Conservation (phyloP, 2,888 invertebrate species). For the Eucera pruinosa region DNA sequence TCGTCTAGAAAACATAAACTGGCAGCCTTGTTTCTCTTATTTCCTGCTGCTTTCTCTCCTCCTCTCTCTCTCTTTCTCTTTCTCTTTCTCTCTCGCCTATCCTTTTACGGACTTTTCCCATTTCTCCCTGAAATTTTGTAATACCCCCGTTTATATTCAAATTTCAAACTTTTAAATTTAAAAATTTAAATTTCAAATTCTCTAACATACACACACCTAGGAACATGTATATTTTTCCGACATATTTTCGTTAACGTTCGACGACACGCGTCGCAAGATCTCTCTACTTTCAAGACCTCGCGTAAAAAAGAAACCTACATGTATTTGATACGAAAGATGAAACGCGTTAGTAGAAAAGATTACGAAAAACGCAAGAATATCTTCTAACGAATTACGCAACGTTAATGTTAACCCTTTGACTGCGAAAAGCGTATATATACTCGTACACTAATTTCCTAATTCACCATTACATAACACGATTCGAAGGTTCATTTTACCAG, state of each 20-base stretch:
- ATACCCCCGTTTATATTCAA: too few species aligned
- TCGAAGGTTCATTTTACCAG: too few species aligned
- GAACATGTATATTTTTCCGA: neutral
- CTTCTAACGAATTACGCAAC: slow-evolving; percentile 22
- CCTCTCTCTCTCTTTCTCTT: too few species aligned
- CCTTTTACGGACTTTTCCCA: neutral
- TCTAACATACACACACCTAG: neutral
- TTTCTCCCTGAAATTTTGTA: neutral
- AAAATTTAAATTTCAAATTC: neutral
- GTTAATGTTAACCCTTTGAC: too few species aligned
- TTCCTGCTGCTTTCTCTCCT: neutral
- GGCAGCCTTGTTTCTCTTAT: neutral
- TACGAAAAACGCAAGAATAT: neutral
- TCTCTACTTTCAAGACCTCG: neutral
- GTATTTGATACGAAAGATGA: neutral
- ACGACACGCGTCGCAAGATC: neutral
- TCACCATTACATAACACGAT: too few species aligned
- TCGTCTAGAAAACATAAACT: neutral
- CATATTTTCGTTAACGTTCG: neutral
- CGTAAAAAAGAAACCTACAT: neutral
- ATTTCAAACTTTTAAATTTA: too few species aligned
- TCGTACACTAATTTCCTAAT: too few species aligned
- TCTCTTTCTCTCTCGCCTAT: too few species aligned
- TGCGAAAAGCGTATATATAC: too few species aligned
- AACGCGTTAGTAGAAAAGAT: slow-evolving; percentile 1